These are phyloP conservation scores for Zapornia atra DNA, from an alignment of 2,113 vertebrate genomes.

Conservation along the genomic window DNA sequence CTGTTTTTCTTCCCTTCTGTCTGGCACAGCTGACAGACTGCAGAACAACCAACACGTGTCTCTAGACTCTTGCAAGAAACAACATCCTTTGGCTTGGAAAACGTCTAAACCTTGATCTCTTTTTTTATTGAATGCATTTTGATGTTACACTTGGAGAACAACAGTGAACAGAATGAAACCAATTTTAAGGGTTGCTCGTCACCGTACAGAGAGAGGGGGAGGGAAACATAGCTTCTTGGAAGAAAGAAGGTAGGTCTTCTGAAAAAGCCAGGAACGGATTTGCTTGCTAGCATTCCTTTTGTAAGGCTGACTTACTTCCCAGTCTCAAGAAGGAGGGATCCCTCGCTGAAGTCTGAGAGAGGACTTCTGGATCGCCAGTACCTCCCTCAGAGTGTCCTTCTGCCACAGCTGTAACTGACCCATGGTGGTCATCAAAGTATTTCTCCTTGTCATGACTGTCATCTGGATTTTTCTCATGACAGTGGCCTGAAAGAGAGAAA, in stretches of 20 bases:
- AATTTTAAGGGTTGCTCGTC: not conserved
- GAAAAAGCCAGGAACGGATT: not conserved
- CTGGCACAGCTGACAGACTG: not conserved
- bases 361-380: conserved; percentile 34
- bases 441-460: conserved; percentile 72
- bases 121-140: not conserved
- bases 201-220: not conserved
- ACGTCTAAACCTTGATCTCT: not conserved
- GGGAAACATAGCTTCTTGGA: not conserved
- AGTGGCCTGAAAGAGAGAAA: conserved; percentile 74
- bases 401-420: conserved; percentile 45
- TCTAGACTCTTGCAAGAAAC: not conserved
- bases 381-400: conserved; percentile 49
- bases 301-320: conserved; percentile 77
- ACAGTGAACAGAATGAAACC: not conserved
- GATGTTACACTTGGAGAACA: not conserved
- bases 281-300: not conserved
- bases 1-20: not conserved
- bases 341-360: conserved; percentile 60
- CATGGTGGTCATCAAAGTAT: conserved; percentile 65
- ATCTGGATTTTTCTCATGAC: conserved; percentile 71
- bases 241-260: not conserved
- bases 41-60: not conserved
- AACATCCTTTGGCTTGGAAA: not conserved
- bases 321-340: conserved; percentile 70